These are phyloP conservation scores for Apamea sordens DNA, from an alignment of 2,888 invertebrate genomes.

Conservation along the genomic window DNA sequence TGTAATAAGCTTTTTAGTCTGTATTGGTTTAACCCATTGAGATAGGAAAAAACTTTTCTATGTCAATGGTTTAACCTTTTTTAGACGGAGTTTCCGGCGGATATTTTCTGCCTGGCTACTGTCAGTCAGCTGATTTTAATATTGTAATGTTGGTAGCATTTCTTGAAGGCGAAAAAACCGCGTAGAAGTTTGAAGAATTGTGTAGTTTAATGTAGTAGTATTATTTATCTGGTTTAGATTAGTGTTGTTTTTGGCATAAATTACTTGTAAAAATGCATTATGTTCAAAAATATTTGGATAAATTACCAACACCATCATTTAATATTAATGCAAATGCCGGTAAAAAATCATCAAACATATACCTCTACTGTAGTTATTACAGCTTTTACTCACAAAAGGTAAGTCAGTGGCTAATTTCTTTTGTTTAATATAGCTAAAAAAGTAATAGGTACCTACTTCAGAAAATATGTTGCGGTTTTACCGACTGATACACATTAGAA, in stretches of 20 bases:
- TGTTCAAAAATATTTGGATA: constrained; percentile 86
- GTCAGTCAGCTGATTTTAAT: constrained; percentile 86
- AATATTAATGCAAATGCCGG: constrained; percentile 73
- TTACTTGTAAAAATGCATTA: constrained; percentile 81
- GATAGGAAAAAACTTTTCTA: too few relatives aligned
- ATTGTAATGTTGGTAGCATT: constrained; percentile 79
- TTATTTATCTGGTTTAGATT: constrained; percentile 57
- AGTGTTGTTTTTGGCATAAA: constrained; percentile 50
- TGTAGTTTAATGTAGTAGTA: constrained; percentile 64
- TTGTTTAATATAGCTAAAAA: background rate
- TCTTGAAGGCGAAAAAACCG: constrained; percentile 74
- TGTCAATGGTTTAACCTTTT: constrained; percentile 1
- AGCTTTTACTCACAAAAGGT: constrained; percentile 95
- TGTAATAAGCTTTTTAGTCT: too few relatives aligned
- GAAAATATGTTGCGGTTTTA: background rate
- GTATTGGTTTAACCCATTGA: too few relatives aligned
- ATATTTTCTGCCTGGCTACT: constrained; percentile 11
- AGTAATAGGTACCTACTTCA: background rate
- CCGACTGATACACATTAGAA: background rate
- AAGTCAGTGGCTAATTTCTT: constrained; percentile 65
- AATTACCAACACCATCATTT: constrained; percentile 75
- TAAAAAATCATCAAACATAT: constrained; percentile 86
- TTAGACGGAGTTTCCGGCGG: constrained; percentile 23
- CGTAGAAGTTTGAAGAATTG: constrained; percentile 75
- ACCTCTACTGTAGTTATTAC: constrained; percentile 93